phyloP scores from a whole-genome alignment of 2,888 invertebrate genomes.

The Erannis defoliaria region DNA sequence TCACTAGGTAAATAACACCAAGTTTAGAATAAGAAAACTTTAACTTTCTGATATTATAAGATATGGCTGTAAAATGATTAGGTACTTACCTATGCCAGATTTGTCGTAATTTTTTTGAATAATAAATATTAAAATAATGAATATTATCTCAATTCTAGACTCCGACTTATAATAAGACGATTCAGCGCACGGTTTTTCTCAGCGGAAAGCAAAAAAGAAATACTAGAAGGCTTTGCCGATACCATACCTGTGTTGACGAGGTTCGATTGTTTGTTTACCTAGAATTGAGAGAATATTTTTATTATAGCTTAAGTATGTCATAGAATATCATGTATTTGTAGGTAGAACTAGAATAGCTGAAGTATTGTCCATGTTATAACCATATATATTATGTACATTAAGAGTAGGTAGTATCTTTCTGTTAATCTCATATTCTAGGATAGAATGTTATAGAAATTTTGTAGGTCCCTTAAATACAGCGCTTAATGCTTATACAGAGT shows the following conservation, averaged over 20 bases:
- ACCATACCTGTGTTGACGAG: conserved; percentile 68
- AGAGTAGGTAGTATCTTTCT: no score
- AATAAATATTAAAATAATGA: conserved; percentile 10
- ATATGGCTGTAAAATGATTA: background rate
- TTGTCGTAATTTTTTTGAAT: background rate
- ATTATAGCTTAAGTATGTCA: background rate
- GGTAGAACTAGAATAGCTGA: background rate
- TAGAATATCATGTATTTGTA: background rate
- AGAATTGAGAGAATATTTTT: conserved; percentile 67
- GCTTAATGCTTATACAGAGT: no score
- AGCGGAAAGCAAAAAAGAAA: conserved; percentile 61
- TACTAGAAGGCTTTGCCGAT: conserved; percentile 64
- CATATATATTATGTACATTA: no score
- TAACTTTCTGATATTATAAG: background rate
- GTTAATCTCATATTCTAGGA: no score
- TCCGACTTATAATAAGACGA: conserved; percentile 59
- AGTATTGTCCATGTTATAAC: background rate
- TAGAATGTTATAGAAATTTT: no score
- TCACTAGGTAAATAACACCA: conserved; percentile 88
- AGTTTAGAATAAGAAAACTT: background rate
- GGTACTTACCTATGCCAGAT: background rate
- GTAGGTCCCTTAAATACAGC: no score
- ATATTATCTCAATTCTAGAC: conserved; percentile 77
- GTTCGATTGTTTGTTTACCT: conserved; percentile 63
- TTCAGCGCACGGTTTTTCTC: conserved; percentile 51